Evolutionary conservation across 2,113 vertebrate species (phyloP).

Genomic region (Corythoichthys haematopterus): DNA sequence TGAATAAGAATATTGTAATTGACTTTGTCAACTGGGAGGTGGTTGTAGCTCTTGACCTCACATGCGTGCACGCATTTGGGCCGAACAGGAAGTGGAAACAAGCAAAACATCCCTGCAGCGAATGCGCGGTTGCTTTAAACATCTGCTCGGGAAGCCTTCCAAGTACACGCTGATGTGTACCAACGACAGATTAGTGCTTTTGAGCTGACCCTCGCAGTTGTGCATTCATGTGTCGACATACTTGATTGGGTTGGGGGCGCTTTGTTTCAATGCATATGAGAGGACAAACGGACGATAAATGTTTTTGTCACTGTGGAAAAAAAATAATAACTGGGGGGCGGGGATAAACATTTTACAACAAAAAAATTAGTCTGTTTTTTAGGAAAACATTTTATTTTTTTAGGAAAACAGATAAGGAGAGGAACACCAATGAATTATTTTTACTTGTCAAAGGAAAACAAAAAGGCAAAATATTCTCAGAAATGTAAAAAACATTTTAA

Average conservation of each 20-base stretch:
- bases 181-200: not conserved
- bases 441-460: too few species aligned
- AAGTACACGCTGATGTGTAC: not conserved
- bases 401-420: too few species aligned
- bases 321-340: too few species aligned
- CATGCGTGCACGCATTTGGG: not conserved
- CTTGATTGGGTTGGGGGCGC: not conserved
- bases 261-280: not conserved
- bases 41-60: not conserved
- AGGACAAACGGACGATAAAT: not conserved
- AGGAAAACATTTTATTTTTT: too few species aligned
- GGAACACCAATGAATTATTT: too few species aligned
- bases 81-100: not conserved
- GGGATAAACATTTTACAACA: too few species aligned
- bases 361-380: too few species aligned
- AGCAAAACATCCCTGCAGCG: not conserved
- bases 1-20: not conserved
- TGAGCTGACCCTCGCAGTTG: not conserved
- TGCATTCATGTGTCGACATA: not conserved
- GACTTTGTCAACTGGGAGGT: not conserved
- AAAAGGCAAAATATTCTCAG: too few species aligned
- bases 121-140: not conserved
- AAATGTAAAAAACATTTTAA: too few species aligned
- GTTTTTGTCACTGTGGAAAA: too few species aligned
- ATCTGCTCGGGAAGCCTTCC: constrained; percentile 5